Evolutionary conservation across 2,797 vertebrate genomes (phyloP).

Genomic region (Pseudochirops corinnae): DNA sequence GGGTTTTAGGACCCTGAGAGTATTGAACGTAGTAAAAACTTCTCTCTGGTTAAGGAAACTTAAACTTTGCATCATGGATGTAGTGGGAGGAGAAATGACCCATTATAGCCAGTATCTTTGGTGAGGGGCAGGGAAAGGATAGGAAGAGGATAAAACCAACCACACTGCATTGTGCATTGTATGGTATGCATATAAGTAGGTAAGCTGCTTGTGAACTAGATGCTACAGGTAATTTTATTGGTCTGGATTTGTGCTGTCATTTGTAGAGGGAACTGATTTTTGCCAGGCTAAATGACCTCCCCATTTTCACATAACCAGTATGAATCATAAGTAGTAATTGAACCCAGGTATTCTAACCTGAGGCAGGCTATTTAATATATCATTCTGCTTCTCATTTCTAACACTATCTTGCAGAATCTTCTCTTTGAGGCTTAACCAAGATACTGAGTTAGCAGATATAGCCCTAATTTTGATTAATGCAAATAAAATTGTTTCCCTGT

Average conservation of each 20-base stretch:
- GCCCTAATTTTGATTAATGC: conserved; percentile 6
- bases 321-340: background rate
- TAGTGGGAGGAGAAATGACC: background rate
- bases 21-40: background rate
- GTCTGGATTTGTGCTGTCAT: background rate
- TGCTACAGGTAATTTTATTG: background rate
- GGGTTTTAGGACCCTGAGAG: background rate
- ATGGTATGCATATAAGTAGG: background rate
- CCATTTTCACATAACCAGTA: background rate
- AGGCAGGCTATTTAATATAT: background rate
- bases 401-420: background rate
- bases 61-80: background rate
- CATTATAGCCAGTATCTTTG: too few species aligned
- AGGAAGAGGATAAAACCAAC: background rate
- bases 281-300: background rate
- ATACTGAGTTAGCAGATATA: background rate
- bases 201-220: background rate
- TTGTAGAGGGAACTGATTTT: background rate
- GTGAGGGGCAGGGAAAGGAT: background rate
- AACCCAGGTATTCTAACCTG: background rate
- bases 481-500: conserved; percentile 4
- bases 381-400: background rate
- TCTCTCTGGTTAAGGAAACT: background rate
- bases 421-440: background rate
- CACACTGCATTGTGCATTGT: background rate